phyloP scores from a whole-genome alignment of 1,140 invertebrate genomes.

The Drosophila subobscura region DNA sequence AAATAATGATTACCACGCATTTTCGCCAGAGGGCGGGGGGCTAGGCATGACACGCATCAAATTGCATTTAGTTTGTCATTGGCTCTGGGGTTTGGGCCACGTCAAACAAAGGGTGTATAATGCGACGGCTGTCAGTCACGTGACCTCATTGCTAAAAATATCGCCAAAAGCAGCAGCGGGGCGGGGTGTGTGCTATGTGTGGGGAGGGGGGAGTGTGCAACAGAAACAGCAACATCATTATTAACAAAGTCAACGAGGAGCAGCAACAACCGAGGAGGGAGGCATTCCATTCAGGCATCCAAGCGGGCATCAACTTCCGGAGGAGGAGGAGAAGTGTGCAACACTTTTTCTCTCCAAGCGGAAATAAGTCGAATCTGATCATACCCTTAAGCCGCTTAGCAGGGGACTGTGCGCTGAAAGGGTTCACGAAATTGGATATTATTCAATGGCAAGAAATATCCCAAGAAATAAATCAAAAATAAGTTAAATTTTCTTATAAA shows the following conservation, averaged over 20 bases:
- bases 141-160: slow-evolving; percentile 72
- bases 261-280: not conserved
- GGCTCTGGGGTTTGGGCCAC: not conserved
- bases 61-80: slow-evolving; percentile 80
- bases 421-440: slow-evolving; percentile 38
- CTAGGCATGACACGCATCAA: slow-evolving; percentile 72
- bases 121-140: slow-evolving; percentile 60
- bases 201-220: slow-evolving; percentile 2
- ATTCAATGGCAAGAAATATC: not conserved
- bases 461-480: slow-evolving; percentile 31
- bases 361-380: slow-evolving; percentile 52
- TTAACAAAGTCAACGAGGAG: slow-evolving; percentile 71
- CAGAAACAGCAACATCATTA: slow-evolving; percentile 61
- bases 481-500: not conserved
- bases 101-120: slow-evolving; percentile 37
- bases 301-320: too few species aligned
- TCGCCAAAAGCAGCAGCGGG: slow-evolving; percentile 14
- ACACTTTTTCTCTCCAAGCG: slow-evolving; percentile 35
- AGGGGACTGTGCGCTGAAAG: not conserved
- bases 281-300: too few species aligned
- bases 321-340: slow-evolving; percentile 38
- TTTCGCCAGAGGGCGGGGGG: slow-evolving; percentile 43
- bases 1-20: slow-evolving; percentile 81
- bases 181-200: slow-evolving; percentile 1
- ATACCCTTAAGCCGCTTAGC: slow-evolving; percentile 51